Conservation (phyloP, 2,113 vertebrate genomes). For the Gasterosteus nipponicus region DNA sequence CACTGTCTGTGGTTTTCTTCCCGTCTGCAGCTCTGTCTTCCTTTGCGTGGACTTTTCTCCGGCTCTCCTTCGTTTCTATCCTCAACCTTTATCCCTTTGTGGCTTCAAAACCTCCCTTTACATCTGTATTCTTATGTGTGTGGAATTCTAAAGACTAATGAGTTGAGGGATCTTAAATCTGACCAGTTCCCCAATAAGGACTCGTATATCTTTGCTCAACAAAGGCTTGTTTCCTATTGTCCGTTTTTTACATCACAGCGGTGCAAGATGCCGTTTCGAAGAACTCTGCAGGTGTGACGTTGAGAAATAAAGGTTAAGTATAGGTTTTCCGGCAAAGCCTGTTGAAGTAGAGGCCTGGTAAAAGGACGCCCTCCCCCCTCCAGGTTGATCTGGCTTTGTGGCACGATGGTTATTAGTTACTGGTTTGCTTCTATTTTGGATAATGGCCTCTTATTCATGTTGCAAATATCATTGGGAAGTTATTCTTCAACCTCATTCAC, state of each 20-base stretch:
- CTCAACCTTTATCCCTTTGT: constrained; percentile 1
- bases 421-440: not conserved
- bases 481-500: not conserved
- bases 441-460: not conserved
- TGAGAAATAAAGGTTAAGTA: not conserved
- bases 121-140: not conserved
- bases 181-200: not conserved
- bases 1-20: constrained; percentile 7
- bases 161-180: constrained; percentile 1
- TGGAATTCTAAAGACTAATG: not conserved
- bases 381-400: too few relatives aligned
- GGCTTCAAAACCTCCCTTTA: not conserved
- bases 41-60: not conserved
- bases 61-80: not conserved
- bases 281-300: not conserved
- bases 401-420: not conserved
- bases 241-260: too few relatives aligned
- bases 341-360: not conserved
- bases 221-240: not conserved
- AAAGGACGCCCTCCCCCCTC: not conserved
- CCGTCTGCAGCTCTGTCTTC: not conserved
- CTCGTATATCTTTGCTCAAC: not conserved
- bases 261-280: not conserved
- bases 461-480: not conserved
- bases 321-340: not conserved